Percentiles rank a stretch among this genome's conserved stretches.
Evolutionary conservation across 2,113 vertebrate species (phyloP).

Genomic region (Furnarius figulus): DNA sequence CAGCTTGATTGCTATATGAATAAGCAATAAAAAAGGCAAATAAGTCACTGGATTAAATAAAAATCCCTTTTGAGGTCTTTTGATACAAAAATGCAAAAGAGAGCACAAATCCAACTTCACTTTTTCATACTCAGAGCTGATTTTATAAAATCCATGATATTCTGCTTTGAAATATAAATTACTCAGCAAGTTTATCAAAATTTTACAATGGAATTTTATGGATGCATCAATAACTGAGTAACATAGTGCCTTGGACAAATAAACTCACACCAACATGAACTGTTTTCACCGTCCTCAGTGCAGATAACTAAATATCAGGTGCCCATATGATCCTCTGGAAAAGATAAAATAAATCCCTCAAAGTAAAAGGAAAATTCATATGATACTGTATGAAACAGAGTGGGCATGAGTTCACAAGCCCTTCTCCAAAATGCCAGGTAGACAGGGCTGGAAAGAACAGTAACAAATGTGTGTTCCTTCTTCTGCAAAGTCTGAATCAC

Average conservation of each 20-base stretch:
- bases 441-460: background rate
- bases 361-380: background rate
- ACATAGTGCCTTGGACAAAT: background rate
- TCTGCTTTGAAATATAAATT: slow-evolving; percentile 10
- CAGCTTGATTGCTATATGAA: background rate
- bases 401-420: background rate
- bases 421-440: background rate
- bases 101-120: background rate
- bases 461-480: background rate
- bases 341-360: background rate
- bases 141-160: background rate
- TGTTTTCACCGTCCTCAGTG: background rate
- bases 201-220: background rate
- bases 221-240: background rate
- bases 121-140: background rate
- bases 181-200: background rate
- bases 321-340: background rate
- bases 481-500: background rate
- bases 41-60: background rate
- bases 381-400: background rate
- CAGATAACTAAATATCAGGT: background rate
- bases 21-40: background rate
- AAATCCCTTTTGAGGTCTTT: background rate
- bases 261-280: background rate
- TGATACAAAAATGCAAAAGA: background rate